Evolutionary conservation across 2,797 vertebrate genomes (phyloP), one percentile per base, ranked within the genome.

Genomic region (Alcedo atthis): DNA sequence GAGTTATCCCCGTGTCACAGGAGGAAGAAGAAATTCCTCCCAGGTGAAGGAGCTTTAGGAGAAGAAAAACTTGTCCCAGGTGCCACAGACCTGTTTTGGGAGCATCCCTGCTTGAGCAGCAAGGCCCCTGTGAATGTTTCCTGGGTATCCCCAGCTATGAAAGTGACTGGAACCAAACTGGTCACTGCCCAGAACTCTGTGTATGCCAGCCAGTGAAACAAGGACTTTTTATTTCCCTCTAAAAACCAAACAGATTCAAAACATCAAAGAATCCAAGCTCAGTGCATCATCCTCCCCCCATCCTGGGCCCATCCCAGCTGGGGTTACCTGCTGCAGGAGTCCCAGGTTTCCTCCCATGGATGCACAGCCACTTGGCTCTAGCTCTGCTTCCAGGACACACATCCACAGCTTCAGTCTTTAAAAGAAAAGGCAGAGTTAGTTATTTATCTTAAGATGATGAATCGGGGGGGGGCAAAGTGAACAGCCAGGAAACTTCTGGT

Each of bases 241-340:
- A 46, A 42, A 92, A 69, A 82, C 28, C 28, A 28, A 28, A 19
- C 8, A 14, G 8, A 11, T 62, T 43, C 24, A 42, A 79, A 94
- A 19, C 3, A 42, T 58, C 64, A 59, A 54, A 80, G 83, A 85
- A 95, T 2, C 61, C 40, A 28, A 94, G 32, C 43, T 9, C n/a
- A 92, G 20, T 8, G 40, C 48, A 17, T 6, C 42, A 61, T 43
- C 5, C 51, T 83, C 77, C 48, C 40, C 64, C 24, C 69, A 28
- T 70, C 42, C 75, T 26, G n/a, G 55, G 33, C 25, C 49, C 79
- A 5, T 25, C 64, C 85, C 77, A 25, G 5, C 30, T 40, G 22
- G 51, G 37, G 74, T 92, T 97, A 98, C 98, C 98, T 97, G 97
- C 64, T 53, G 43, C n/a, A 87, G 69, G 30, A 71, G 75, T 89